Base-by-base conservation (phyloP, 2,888 invertebrate genomes). In the Pteria penguin region DNA sequence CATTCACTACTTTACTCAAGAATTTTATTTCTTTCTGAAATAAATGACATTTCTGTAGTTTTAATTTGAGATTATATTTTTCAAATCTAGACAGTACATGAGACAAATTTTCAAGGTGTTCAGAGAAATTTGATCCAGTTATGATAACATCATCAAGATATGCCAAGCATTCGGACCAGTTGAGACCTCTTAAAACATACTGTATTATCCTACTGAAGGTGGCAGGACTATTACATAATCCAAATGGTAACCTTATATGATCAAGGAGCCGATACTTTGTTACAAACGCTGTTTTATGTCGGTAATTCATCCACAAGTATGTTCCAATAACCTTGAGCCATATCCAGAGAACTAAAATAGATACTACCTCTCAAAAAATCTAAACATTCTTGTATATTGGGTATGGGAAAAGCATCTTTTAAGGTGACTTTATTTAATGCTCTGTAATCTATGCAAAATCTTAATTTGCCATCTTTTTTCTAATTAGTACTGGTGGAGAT, bases 261-360 rank as follows among this genome's bases (percentile, higher is more conserved):
- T 68, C 74, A 29, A 62, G 68, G 8, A 74, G 26, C 2, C 74
- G 67, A 62, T 74, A 67, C 29, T 74, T 74, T 4, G 76, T 71
- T 4, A 63, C 60, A 31, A 79, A 76, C 0, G 75, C 79, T 2
- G 70, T 63, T 62, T 79, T 79, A n/a, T 73, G 69, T 11, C 73
- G 36, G 32, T 76, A 76, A 5, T 65, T 36, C 26, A 5, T 61
- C 61, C 4, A 83, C 75, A 14, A 32, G 57, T 0, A 80, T 58
- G 33, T 83, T 81, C 69, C 72, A 83, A 31, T 80, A 83, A 0
- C 74, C 81, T 8, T 75, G 75, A 24, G 79, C 80, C 54, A 79
- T 81, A 65, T 84, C 81, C 22, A 81, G 36, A n/a, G 79, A 80
- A 14, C 72, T 72, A 22, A 76, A 72, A 33, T 58, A 79, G 14